Evolutionary conservation across 2,888 invertebrate species (phyloP).

Genomic region (Morpho helenor): DNA sequence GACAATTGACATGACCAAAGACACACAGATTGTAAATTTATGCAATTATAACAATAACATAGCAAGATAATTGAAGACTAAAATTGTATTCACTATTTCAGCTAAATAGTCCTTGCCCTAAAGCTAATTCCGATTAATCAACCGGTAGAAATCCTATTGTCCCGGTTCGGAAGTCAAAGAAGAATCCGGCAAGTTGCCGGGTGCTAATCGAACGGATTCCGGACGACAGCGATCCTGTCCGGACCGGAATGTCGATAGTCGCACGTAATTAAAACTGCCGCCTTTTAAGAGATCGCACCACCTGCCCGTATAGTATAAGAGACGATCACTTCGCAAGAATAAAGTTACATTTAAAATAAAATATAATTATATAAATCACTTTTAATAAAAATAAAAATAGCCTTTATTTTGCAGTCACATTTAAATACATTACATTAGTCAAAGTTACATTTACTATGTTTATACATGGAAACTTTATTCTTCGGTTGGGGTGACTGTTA

Average conservation of each 20-base stretch:
- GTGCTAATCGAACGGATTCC: conserved; percentile 65
- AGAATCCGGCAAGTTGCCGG: conserved; percentile 51
- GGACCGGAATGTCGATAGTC: conserved; percentile 56
- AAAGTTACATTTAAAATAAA: no score
- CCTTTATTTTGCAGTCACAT: no score
- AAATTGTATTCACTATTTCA: conserved; percentile 7
- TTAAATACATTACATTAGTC: no score
- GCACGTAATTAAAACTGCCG: conserved; percentile 66
- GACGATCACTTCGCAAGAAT: conserved; percentile 8
- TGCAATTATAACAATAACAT: no score
- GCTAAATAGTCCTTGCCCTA: conserved; percentile 10
- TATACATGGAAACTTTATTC: no score
- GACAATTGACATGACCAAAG: no score
- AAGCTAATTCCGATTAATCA: conserved; percentile 24
- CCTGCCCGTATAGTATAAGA: conserved; percentile 43
- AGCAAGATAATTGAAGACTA: neutral
- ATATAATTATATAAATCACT: no score
- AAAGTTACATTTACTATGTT: no score
- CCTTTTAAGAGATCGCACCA: conserved; percentile 54
- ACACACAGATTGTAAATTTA: no score
- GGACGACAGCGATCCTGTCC: conserved; percentile 43
- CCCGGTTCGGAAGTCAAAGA: conserved; percentile 27
- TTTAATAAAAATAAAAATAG: no score
- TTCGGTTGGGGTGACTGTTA: no score
- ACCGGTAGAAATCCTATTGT: conserved; percentile 16